Conservation (phyloP, 2,797 vertebrate species). For the Sternotherus odoratus region DNA sequence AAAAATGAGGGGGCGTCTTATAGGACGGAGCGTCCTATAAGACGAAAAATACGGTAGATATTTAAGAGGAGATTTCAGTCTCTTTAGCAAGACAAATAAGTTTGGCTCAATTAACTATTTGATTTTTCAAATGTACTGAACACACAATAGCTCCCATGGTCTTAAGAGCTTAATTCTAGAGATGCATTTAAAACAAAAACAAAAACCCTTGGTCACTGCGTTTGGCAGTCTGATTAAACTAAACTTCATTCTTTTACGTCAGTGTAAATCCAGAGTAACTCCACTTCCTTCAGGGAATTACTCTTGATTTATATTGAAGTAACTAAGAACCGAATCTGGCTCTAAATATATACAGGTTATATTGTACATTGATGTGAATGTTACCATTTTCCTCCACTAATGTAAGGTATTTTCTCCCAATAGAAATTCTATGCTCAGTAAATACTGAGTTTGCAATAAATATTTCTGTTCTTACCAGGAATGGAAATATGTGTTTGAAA, state of each 20-base stretch:
- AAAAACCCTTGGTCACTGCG: neutral
- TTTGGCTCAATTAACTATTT: neutral
- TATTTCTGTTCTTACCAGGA: neutral
- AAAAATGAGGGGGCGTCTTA: too few species aligned
- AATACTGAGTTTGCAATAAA: neutral
- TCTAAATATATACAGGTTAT: neutral
- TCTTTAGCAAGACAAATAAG: neutral
- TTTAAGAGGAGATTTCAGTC: too few species aligned
- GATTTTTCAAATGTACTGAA: neutral
- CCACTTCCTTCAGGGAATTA: neutral
- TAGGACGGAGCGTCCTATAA: too few species aligned
- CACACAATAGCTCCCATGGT: neutral
- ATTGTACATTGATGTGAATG: neutral
- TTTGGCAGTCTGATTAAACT: neutral
- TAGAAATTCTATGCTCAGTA: neutral
- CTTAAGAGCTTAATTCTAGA: constrained; percentile 8
- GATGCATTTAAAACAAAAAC: neutral
- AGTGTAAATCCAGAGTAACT: neutral
- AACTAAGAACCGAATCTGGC: neutral
- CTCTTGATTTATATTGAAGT: neutral
- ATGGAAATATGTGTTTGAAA: neutral
- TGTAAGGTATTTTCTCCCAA: neutral
- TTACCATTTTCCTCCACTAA: neutral
- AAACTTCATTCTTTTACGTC: neutral
- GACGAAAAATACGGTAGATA: too few species aligned